A percentile compares a stretch with the other conserved stretches of the same genome.
These are phyloP conservation scores for Caligus rogercresseyi DNA, from an alignment of 1,140 invertebrate genomes.

Conservation along the genomic window DNA sequence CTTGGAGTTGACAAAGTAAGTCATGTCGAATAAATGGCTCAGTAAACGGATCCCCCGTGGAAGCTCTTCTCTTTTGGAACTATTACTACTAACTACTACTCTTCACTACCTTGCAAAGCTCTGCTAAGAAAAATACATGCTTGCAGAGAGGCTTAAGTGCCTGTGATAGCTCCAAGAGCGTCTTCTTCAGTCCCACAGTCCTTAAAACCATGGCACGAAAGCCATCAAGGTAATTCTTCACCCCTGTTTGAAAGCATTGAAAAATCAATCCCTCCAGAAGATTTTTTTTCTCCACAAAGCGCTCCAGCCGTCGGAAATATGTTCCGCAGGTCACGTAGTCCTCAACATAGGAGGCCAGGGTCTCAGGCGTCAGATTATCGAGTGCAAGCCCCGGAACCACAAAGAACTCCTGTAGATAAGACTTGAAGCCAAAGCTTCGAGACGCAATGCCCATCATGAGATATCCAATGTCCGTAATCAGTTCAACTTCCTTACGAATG, in stretches of 20 bases:
- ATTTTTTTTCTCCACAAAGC: background rate
- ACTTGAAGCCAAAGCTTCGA: constrained; percentile 1
- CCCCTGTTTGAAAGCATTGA: background rate
- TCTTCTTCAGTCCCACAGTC: background rate
- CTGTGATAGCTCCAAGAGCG: background rate
- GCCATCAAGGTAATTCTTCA: background rate
- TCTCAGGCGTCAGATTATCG: background rate
- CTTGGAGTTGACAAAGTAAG: background rate
- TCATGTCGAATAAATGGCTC: background rate
- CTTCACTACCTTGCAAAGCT: background rate
- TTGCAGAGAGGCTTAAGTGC: background rate
- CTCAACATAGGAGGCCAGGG: background rate
- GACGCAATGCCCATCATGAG: constrained; percentile 9
- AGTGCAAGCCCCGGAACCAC: background rate
- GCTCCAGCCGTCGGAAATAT: background rate
- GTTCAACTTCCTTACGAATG: background rate
- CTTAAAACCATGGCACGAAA: background rate
- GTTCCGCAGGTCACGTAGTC: background rate
- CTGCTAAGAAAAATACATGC: background rate
- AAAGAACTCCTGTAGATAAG: background rate
- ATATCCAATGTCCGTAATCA: background rate
- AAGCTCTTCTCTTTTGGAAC: background rate
- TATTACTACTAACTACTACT: no score
- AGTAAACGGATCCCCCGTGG: background rate
- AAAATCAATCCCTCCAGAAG: background rate